Percentiles rank a stretch among this genome's conserved stretches.
phyloP scores from a whole-genome alignment of 1,140 invertebrate species.

The Bactericera cockerelli region DNA sequence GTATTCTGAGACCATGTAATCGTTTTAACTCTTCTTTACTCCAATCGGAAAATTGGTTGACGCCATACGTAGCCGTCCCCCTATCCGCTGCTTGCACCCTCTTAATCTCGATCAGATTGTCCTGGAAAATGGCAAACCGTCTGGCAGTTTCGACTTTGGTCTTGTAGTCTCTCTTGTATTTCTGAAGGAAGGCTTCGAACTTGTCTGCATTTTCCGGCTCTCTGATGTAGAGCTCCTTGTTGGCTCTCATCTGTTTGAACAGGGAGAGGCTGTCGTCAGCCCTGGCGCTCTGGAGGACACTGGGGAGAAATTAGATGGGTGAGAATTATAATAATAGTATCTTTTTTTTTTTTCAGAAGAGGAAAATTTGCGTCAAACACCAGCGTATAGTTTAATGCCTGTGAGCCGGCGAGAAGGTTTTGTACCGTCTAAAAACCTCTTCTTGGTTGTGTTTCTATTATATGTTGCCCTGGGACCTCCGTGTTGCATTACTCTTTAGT shows the following conservation, averaged over 20 bases:
- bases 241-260: background rate
- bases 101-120: background rate
- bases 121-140: background rate
- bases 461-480: too few relatives aligned
- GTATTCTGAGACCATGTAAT: too few relatives aligned
- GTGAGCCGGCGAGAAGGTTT: too few relatives aligned
- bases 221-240: background rate
- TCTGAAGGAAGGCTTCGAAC: background rate
- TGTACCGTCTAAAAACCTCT: too few relatives aligned
- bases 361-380: too few relatives aligned
- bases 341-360: too few relatives aligned
- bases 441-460: too few relatives aligned
- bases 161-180: background rate
- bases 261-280: background rate
- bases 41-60: constrained; percentile 6
- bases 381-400: too few relatives aligned
- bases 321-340: too few relatives aligned
- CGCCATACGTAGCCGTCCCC: background rate
- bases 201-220: background rate
- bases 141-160: background rate
- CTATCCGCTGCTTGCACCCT: background rate
- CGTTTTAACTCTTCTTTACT: background rate
- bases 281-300: too few relatives aligned
- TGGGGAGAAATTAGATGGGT: too few relatives aligned
- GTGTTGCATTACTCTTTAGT: too few relatives aligned